Conservation (phyloP, 2,113 vertebrate species). For the Peromyscus leucopus region DNA sequence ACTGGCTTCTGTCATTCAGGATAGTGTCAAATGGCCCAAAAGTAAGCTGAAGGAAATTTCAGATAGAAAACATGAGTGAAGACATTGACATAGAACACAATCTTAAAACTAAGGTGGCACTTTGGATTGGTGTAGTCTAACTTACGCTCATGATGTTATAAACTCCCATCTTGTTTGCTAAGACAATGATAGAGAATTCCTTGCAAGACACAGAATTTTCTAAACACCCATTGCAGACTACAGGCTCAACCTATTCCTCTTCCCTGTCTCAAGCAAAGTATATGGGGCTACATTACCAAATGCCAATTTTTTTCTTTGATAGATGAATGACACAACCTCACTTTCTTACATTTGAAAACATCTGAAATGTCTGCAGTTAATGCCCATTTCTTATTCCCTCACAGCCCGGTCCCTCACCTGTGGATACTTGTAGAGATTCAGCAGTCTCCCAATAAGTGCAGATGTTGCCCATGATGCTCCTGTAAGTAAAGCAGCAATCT, state of each 20-base stretch:
- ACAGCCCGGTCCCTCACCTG: not conserved
- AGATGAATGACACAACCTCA: not conserved
- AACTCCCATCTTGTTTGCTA: accelerated
- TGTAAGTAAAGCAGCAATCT: not conserved
- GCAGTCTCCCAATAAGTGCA: not conserved
- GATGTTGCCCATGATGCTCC: not conserved
- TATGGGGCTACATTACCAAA: not conserved
- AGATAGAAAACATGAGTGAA: not conserved
- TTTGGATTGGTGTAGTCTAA: not conserved
- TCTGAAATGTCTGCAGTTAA: not conserved
- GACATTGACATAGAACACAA: not conserved
- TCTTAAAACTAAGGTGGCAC: too few relatives aligned
- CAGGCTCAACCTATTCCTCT: not conserved
- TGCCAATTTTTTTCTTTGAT: not conserved
- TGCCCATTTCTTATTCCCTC: not conserved
- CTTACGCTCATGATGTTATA: not conserved
- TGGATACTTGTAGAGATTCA: not conserved
- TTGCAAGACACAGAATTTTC: not conserved
- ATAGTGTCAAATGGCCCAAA: not conserved
- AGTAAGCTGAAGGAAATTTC: not conserved
- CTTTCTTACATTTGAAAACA: not conserved
- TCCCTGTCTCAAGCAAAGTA: not conserved
- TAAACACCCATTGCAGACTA: accelerated
- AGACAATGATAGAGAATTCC: too few relatives aligned
- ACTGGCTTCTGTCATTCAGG: not conserved